Base-by-base conservation (phyloP, 1,140 invertebrate genomes). In the Lordiphosa collinella region DNA sequence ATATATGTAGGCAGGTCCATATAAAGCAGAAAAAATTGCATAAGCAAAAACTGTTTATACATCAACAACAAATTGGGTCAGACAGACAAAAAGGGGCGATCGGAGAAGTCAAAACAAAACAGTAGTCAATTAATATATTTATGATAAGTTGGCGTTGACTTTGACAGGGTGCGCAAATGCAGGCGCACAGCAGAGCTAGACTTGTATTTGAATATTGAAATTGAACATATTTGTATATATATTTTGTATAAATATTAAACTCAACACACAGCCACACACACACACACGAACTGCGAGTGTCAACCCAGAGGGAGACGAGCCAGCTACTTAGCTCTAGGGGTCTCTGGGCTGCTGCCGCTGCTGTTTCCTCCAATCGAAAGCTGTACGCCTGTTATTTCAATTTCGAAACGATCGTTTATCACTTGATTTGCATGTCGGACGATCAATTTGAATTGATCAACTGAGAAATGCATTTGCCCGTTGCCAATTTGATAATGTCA, bases 401-500 rank as follows among this genome's bases (percentile, higher is more conserved):
- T 87, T 86, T 69, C 49, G 55, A 64, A 67, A 62, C 73, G 86
- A 87, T 87, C 73, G 76, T 86, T 87, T 87, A 87, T 87, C 80
- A 87, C 86, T 87, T 71, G 56, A 86, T 86, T 86, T 78, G 76
- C 78, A 80, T 84, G 64, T 75, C 71, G 41, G 59, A 67, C 60
- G 60, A 68, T 67, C 61, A 53, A 59, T 41, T 22, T 34, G 46
- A 35, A 47, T 53, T 35, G 34, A 44, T 62, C 63, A 57, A 50
- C 43, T 22, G 56, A 34, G 22, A 44, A 44, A 44, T 44, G 22
- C 41, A 44, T 29, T 55, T 50, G 55, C 44, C 70, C 38, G 63
- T 46, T 54, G 61, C 47, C 50, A 62, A 74, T 52, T 54, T 55
- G 76, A 82, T 79, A 79, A 82, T 79, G 75, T 82, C 75, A 79